These are phyloP conservation scores for Odontamblyopus rebecca DNA, from an alignment of 2,797 vertebrate species.

Conservation along the genomic window DNA sequence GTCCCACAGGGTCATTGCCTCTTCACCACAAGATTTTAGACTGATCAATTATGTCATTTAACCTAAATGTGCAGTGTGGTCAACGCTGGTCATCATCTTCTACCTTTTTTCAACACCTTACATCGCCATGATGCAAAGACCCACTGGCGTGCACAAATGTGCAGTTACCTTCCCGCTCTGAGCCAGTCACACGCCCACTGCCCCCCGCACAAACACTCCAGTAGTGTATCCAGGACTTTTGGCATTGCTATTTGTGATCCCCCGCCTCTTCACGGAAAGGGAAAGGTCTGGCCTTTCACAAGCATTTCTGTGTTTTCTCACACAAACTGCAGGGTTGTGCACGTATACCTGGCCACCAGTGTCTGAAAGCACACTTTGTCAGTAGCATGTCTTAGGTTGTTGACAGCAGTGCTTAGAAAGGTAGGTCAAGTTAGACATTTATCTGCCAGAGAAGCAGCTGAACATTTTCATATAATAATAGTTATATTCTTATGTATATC, in stretches of 20 bases:
- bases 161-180: slow-evolving; percentile 34
- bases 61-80: slow-evolving; percentile 40
- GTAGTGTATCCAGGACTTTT: slow-evolving; percentile 56
- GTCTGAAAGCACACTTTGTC: slow-evolving; percentile 74
- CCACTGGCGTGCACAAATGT: slow-evolving; percentile 22
- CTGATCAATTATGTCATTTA: slow-evolving; percentile 48
- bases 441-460: slow-evolving; percentile 36
- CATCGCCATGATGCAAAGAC: slow-evolving; percentile 13
- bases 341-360: slow-evolving; percentile 52
- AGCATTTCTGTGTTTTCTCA: slow-evolving; percentile 66
- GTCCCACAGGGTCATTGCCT: slow-evolving; percentile 33
- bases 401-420: slow-evolving; percentile 53
- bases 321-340: slow-evolving; percentile 66
- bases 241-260: slow-evolving; percentile 49
- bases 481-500: background rate
- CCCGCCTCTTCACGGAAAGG: slow-evolving; percentile 59
- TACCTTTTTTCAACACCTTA: too few species aligned
- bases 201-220: slow-evolving; percentile 53
- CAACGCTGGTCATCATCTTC: slow-evolving; percentile 24
- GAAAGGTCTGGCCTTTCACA: slow-evolving; percentile 68
- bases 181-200: slow-evolving; percentile 44
- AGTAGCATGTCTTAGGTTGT: slow-evolving; percentile 52
- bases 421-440: slow-evolving; percentile 29
- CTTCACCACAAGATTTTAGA: slow-evolving; percentile 41
- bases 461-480: slow-evolving; percentile 22